Evolutionary conservation across 1,140 invertebrate genomes (phyloP).

Genomic region (Drosophila biarmipes): DNA sequence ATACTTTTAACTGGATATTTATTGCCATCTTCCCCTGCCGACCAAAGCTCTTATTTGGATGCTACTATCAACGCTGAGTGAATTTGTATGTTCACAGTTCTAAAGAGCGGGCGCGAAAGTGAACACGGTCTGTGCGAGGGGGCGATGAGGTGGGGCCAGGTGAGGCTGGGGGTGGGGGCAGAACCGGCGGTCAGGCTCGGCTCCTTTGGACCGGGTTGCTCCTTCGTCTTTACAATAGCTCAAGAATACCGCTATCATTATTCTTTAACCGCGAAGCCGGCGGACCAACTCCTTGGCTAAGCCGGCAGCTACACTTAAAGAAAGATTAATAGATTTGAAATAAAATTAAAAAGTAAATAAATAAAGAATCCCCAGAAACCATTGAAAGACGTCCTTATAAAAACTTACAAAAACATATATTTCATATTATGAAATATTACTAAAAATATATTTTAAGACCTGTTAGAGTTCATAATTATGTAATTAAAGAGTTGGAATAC

Average conservation of each 20-base stretch:
- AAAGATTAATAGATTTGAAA: neutral
- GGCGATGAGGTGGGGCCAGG: neutral
- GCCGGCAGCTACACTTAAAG: conserved; percentile 14
- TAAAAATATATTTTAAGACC: too few species aligned
- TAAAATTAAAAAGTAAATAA: neutral
- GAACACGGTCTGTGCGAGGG: conserved; percentile 45
- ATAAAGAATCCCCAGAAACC: too few species aligned
- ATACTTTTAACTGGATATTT: neutral
- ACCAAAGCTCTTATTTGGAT: conserved; percentile 61
- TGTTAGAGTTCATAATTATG: too few species aligned
- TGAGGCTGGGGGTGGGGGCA: conserved; percentile 1
- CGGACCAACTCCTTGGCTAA: conserved; percentile 55
- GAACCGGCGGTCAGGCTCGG: conserved; percentile 28
- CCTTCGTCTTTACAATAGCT: conserved; percentile 77
- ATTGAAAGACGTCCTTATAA: too few species aligned
- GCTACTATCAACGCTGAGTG: conserved; percentile 81
- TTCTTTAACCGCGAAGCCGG: conserved; percentile 69
- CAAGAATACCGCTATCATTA: conserved; percentile 85
- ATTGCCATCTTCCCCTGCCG: neutral
- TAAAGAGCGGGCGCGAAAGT: conserved; percentile 80
- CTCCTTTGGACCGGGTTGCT: conserved; percentile 31
- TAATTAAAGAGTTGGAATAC: too few species aligned
- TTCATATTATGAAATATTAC: too few species aligned
- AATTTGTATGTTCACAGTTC: conserved; percentile 85
- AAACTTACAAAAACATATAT: too few species aligned